Conservation (phyloP, 2,113 vertebrate genomes). For the Aptenodytes patagonicus region DNA sequence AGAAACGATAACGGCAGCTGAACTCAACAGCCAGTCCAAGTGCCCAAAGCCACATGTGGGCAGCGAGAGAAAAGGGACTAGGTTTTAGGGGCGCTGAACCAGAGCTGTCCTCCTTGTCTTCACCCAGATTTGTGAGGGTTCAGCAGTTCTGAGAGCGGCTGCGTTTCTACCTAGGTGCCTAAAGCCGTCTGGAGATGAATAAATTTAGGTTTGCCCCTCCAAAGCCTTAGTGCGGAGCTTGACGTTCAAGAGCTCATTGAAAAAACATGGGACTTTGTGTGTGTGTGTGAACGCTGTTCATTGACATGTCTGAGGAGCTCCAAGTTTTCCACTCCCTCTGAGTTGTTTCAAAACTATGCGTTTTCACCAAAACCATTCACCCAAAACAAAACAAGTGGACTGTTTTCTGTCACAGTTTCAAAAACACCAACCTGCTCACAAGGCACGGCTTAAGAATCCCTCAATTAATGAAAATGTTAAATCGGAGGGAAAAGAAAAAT, state of each 20-base stretch:
- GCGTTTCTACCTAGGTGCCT: background rate
- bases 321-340: background rate
- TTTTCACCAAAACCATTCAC: conserved; percentile 29
- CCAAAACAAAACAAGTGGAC: conserved; percentile 36
- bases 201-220: background rate
- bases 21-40: background rate
- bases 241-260: background rate
- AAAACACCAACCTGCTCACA: background rate
- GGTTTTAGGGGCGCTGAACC: background rate
- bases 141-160: background rate
- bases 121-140: background rate
- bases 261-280: background rate
- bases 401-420: conserved; percentile 52
- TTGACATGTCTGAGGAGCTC: background rate
- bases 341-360: background rate
- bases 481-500: background rate
- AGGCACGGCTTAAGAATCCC: background rate
- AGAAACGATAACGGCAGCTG: background rate
- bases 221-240: background rate
- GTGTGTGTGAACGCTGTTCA: background rate
- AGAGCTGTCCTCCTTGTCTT: background rate
- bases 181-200: background rate
- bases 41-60: background rate
- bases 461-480: conserved; percentile 8
- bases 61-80: background rate